Percentiles rank a stretch among this genome's conserved stretches.
phyloP scores from a whole-genome alignment of 1,140 invertebrate genomes.

The Leptinotarsa defecta region DNA sequence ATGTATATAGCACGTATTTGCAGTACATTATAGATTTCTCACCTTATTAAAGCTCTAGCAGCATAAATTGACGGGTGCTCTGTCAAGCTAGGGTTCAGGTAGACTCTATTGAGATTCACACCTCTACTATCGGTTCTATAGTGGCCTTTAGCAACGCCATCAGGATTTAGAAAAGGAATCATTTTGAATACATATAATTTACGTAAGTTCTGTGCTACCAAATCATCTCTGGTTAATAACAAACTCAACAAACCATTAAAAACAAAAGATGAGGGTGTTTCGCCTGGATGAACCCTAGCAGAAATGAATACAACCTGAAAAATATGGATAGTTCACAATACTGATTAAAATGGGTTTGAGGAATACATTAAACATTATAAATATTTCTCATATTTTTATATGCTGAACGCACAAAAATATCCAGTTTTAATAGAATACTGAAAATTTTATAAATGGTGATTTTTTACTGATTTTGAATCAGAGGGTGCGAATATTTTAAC shows the following conservation, averaged over 20 bases:
- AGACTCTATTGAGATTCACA: slow-evolving; percentile 88
- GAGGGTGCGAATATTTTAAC: too few species aligned
- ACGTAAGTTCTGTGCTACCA: slow-evolving; percentile 72
- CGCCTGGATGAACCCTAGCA: slow-evolving; percentile 90
- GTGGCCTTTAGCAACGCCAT: slow-evolving; percentile 87
- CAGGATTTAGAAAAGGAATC: slow-evolving; percentile 91
- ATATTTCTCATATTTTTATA: too few species aligned
- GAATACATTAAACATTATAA: too few species aligned
- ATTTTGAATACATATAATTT: slow-evolving; percentile 88
- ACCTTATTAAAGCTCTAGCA: slow-evolving; percentile 75
- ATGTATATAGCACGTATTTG: background rate
- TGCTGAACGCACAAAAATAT: too few species aligned
- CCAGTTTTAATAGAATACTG: too few species aligned
- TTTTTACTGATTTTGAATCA: too few species aligned
- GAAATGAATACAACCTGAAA: slow-evolving; percentile 81
- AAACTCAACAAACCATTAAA: slow-evolving; percentile 90
- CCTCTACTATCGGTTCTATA: slow-evolving; percentile 89
- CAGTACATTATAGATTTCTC: background rate
- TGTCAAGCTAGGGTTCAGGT: slow-evolving; percentile 73
- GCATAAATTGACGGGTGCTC: slow-evolving; percentile 85
- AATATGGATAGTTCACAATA: background rate
- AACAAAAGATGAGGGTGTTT: slow-evolving; percentile 92
- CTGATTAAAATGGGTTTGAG: too few species aligned
- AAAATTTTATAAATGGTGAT: too few species aligned
- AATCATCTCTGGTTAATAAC: slow-evolving; percentile 73